Evolutionary conservation across 2,797 vertebrate species (phyloP).

Genomic region (Enteromius treurensis): DNA sequence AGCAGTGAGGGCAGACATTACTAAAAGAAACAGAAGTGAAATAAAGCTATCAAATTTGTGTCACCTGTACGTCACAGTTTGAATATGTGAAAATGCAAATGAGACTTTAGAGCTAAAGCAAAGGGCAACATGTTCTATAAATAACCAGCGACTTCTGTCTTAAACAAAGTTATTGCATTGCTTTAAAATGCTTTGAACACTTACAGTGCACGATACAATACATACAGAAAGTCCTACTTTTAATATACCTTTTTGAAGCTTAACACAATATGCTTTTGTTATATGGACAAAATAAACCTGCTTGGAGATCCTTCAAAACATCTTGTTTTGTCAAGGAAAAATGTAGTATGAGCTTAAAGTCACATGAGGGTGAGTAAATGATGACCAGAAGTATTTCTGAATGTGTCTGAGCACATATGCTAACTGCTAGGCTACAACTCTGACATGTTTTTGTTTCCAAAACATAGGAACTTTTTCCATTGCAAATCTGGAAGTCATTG

Average conservation of each 20-base stretch:
- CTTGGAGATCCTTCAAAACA: neutral
- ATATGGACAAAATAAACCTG: neutral
- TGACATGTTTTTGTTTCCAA: slow-evolving; percentile 39
- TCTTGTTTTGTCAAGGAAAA: neutral
- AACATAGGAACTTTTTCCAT: slow-evolving; percentile 34
- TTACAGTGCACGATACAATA: neutral
- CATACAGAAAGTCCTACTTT: neutral
- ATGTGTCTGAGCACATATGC: neutral
- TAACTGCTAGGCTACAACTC: slow-evolving; percentile 5
- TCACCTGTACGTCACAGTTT: neutral
- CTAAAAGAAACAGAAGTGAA: neutral
- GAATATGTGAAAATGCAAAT: neutral
- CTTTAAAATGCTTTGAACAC: neutral
- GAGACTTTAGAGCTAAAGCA: neutral
- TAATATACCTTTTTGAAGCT: neutral
- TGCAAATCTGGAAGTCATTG: slow-evolving; percentile 50
- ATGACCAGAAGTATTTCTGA: neutral
- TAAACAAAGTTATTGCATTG: neutral
- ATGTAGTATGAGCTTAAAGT: neutral
- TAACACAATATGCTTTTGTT: neutral
- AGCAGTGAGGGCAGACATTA: neutral
- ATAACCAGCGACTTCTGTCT: neutral
- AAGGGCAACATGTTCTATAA: neutral
- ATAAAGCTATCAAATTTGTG: neutral
- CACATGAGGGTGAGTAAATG: neutral